Conservation (phyloP, 2,888 invertebrate genomes). For the Zootermopsis nevadensis region DNA sequence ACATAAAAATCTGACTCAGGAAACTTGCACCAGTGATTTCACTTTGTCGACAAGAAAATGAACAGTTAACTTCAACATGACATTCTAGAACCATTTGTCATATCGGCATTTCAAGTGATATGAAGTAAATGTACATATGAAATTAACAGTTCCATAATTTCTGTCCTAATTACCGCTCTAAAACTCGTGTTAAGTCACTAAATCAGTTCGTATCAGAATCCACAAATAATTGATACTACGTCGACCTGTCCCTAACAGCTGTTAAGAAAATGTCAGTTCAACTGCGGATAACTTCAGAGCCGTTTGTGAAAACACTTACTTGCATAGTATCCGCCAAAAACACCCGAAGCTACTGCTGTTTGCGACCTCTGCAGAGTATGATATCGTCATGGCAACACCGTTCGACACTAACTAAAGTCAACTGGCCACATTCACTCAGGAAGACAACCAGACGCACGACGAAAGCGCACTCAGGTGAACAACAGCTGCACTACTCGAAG, state of each 20-base stretch:
- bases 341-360: constrained; percentile 93
- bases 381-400: constrained; percentile 78
- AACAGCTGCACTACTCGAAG: constrained; percentile 9
- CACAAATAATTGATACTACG: neutral
- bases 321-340: constrained; percentile 90
- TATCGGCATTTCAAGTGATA: too few relatives aligned
- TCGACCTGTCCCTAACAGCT: neutral
- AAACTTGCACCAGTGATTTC: too few relatives aligned
- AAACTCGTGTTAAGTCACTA: too few relatives aligned
- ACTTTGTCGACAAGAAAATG: too few relatives aligned
- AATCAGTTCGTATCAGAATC: too few relatives aligned
- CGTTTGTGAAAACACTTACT: constrained; percentile 70
- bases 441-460: neutral
- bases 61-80: too few relatives aligned
- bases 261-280: neutral
- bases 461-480: neutral
- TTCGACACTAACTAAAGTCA: neutral
- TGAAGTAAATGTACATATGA: too few relatives aligned
- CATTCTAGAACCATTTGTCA: too few relatives aligned
- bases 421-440: neutral
- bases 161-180: too few relatives aligned
- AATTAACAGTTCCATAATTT: too few relatives aligned
- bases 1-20: too few relatives aligned
- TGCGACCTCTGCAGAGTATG: constrained; percentile 90
- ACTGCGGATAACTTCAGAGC: neutral